Evolutionary conservation across 2,797 vertebrate genomes (phyloP).

Genomic region (Scleropages formosus): DNA sequence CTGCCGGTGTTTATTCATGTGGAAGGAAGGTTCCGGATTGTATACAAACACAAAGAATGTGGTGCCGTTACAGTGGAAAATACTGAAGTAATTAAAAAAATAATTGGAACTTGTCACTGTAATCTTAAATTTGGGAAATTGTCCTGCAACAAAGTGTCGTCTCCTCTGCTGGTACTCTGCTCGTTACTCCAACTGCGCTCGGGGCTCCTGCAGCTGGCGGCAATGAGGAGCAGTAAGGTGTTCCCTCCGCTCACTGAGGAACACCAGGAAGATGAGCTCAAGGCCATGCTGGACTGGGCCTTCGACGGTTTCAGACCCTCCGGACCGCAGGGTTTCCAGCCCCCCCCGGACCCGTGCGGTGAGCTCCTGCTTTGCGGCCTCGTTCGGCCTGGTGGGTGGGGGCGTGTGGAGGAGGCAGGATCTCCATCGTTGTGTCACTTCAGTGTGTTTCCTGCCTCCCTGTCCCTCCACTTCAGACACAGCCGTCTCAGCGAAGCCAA

Average conservation of each 20-base stretch:
- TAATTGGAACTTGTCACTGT: too few species aligned
- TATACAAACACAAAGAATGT: neutral
- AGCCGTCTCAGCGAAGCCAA: slow-evolving; percentile 29
- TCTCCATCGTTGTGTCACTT: too few species aligned
- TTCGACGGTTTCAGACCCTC: slow-evolving; percentile 66
- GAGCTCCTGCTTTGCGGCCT: slow-evolving; percentile 20
- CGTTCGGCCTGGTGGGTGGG: too few species aligned
- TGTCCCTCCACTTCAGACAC: slow-evolving; percentile 28
- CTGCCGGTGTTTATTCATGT: neutral
- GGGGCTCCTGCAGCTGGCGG: slow-evolving; percentile 58
- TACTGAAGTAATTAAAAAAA: too few species aligned
- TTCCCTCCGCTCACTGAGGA: slow-evolving; percentile 45
- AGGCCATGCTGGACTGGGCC: slow-evolving; percentile 72
- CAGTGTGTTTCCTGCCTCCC: too few species aligned
- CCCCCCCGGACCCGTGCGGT: slow-evolving; percentile 39
- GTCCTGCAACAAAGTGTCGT: too few species aligned
- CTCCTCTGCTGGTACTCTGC: too few species aligned
- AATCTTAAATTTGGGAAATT: too few species aligned
- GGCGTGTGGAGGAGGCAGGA: too few species aligned
- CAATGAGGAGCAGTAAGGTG: slow-evolving; percentile 63
- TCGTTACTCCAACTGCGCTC: too few species aligned
- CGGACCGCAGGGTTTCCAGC: slow-evolving; percentile 62
- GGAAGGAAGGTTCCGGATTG: too few species aligned
- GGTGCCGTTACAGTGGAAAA: neutral
- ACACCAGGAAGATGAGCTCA: slow-evolving; percentile 59